phyloP scores from a whole-genome alignment of 1,140 invertebrate genomes.

The Condylostylus longicornis region DNA sequence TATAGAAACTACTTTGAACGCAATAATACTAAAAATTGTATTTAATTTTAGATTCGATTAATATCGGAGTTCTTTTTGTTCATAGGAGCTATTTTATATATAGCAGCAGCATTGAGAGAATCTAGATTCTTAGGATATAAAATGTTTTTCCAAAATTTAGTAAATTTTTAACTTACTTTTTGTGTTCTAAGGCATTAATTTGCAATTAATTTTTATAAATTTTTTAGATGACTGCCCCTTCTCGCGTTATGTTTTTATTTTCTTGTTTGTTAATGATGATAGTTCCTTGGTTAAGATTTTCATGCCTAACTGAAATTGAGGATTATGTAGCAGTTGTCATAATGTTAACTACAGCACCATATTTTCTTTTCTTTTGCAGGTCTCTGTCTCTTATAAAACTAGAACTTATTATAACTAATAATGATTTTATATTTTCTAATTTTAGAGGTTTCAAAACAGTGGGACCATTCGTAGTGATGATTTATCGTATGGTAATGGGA shows the following conservation, averaged over 20 bases:
- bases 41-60: slow-evolving; percentile 39
- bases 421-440: slow-evolving; percentile 8
- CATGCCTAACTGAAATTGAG: slow-evolving; percentile 72
- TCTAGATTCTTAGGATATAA: slow-evolving; percentile 67
- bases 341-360: slow-evolving; percentile 88
- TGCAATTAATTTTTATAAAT: slow-evolving; percentile 6
- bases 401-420: slow-evolving; percentile 1
- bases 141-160: slow-evolving; percentile 85
- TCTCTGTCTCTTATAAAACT: slow-evolving; percentile 20
- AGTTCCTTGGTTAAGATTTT: slow-evolving; percentile 66
- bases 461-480: slow-evolving; percentile 98
- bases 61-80: slow-evolving; percentile 53
- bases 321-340: slow-evolving; percentile 85
- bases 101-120: slow-evolving; percentile 65
- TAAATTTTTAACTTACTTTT: slow-evolving; percentile 29
- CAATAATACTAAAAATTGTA: too few relatives aligned
- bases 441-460: slow-evolving; percentile 90
- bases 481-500: slow-evolving; percentile 94
- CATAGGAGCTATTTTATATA: slow-evolving; percentile 61
- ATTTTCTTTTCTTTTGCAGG: slow-evolving; percentile 98
- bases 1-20: too few relatives aligned
- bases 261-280: slow-evolving; percentile 75
- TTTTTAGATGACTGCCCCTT: slow-evolving; percentile 61
- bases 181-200: neutral
- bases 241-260: slow-evolving; percentile 83